These are phyloP conservation scores for Xiphophorus birchmanni DNA, from an alignment of 2,797 vertebrate genomes.

Conservation along the genomic window DNA sequence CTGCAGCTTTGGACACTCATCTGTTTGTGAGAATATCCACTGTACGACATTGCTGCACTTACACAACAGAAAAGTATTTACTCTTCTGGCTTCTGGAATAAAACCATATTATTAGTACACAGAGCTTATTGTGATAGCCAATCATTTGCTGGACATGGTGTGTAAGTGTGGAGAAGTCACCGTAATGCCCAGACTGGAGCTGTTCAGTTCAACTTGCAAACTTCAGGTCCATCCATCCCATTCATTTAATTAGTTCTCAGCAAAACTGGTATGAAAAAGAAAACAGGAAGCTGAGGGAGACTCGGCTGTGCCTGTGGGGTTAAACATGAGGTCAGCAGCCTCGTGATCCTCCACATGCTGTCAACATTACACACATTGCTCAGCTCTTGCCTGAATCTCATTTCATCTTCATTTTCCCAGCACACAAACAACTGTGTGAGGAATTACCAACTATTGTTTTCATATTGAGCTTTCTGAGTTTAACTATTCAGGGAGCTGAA, in stretches of 20 bases:
- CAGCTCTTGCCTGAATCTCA: not conserved
- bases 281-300: not conserved
- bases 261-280: not conserved
- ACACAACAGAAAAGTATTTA: not conserved
- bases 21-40: not conserved
- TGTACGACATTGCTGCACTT: not conserved
- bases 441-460: not conserved
- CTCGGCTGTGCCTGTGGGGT: not conserved
- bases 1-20: not conserved
- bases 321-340: not conserved
- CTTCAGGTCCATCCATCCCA: not conserved
- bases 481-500: not conserved
- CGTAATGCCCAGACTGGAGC: not conserved
- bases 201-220: not conserved
- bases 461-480: not conserved
- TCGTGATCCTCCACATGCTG: not conserved
- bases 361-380: constrained; percentile 1
- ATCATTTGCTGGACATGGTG: not conserved
- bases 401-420: not conserved
- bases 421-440: not conserved
- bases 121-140: not conserved
- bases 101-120: not conserved
- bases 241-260: not conserved
- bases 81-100: not conserved
- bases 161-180: not conserved